phyloP scores from a whole-genome alignment of 2,797 vertebrate genomes.

The Lithobates sylvaticus region DNA sequence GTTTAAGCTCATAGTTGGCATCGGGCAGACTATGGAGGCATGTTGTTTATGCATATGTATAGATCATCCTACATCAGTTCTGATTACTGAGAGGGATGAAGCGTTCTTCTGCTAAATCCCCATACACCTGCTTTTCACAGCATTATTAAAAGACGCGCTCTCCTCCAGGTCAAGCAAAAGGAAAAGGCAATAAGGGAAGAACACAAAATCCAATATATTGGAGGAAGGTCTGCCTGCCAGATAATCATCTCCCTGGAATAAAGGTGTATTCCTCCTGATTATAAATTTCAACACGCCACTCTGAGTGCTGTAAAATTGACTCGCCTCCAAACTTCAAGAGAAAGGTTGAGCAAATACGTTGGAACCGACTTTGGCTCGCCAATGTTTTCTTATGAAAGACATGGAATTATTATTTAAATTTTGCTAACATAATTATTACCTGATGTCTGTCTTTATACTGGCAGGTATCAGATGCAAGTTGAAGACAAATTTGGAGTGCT shows the following conservation, averaged over 20 bases:
- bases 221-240: conserved; percentile 27
- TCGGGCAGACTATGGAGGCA: background rate
- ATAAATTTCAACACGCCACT: conserved; percentile 1
- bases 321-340: too few relatives aligned
- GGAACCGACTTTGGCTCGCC: too few relatives aligned
- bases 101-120: conserved; percentile 18
- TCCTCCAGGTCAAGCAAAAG: conserved; percentile 39
- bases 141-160: conserved; percentile 43
- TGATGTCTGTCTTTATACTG: too few relatives aligned
- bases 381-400: too few relatives aligned
- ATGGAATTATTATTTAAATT: too few relatives aligned
- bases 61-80: conserved; percentile 24
- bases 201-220: conserved; percentile 35
- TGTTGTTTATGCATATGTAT: background rate
- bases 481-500: too few relatives aligned
- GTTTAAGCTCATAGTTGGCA: background rate
- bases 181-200: conserved; percentile 38
- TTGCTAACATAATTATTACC: too few relatives aligned
- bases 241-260: conserved; percentile 52
- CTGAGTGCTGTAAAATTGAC: too few relatives aligned
- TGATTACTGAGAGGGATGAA: conserved; percentile 39
- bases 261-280: conserved; percentile 18
- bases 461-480: too few relatives aligned
- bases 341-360: too few relatives aligned
- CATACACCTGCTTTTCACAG: conserved; percentile 31